These are phyloP conservation scores for Andrena fulva DNA, from an alignment of 2,888 invertebrate species.

Conservation along the genomic window DNA sequence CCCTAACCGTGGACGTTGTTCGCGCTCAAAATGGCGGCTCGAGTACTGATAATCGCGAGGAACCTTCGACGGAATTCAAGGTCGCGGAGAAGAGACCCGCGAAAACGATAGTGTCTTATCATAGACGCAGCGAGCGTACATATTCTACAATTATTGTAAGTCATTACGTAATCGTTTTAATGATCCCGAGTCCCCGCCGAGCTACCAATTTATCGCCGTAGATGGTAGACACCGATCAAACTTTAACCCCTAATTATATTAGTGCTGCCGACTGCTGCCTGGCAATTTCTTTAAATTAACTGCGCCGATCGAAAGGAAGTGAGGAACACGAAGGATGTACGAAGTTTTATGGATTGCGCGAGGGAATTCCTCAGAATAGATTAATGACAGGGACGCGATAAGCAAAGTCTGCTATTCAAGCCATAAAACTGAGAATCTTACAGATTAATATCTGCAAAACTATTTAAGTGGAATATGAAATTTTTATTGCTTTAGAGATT, in stretches of 20 bases:
- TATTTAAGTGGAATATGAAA: too few relatives aligned
- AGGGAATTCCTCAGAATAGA: too few relatives aligned
- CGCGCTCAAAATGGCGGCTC: background rate
- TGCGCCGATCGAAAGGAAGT: too few relatives aligned
- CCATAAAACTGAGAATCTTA: too few relatives aligned
- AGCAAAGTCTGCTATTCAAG: too few relatives aligned
- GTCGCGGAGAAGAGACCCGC: background rate
- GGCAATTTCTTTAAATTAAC: background rate
- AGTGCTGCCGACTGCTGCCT: background rate
- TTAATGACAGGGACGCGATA: too few relatives aligned
- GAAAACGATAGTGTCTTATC: constrained; percentile 16
- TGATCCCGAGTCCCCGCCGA: background rate
- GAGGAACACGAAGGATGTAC: too few relatives aligned
- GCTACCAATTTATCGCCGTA: constrained; percentile 10
- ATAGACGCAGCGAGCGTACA: background rate
- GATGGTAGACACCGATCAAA: background rate
- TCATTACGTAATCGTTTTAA: constrained; percentile 13
- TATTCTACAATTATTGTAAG: constrained; percentile 11
- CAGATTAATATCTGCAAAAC: too few relatives aligned
- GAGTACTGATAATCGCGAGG: background rate
- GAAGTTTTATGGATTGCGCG: too few relatives aligned
- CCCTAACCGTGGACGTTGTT: background rate
- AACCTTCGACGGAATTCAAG: background rate
- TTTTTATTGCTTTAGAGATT: too few relatives aligned
- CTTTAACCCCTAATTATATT: background rate